Base-by-base conservation (phyloP, 1,140 invertebrate species). In the Dendrolimus punctatus region DNA sequence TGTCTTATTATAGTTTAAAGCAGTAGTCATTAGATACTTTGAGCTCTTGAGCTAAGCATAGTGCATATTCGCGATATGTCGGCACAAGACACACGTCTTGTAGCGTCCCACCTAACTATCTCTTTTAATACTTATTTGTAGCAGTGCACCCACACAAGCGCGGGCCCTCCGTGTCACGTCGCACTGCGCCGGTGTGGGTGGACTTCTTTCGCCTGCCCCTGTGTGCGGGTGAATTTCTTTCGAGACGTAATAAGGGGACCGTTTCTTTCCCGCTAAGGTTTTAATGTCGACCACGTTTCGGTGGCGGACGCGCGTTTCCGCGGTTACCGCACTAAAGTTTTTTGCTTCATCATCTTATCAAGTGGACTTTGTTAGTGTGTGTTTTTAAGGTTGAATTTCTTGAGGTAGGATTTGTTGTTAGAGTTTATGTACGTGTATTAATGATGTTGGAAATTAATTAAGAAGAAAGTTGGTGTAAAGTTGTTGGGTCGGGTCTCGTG, bases 221-320 rank as follows among this genome's bases (percentile, higher is more conserved):
- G 81, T 85, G 82, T 81, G 82, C 74, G 76, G 61, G 75, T 51
- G 79, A 81, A 83, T 85, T 85, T 85, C 82, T 85, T 85, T 85
- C 79, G 82, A 85, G 82, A 85, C 80, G 80, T 85, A 85, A 85
- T 85, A 85, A 85, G 82, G 82, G 82, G 80, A 85, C 80, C 68
- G 77, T 85, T 85, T 84, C 79, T 84, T 85, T 81, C 82, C 80
- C 82, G 77, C 80, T 79, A 82, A 85, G 82, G 82, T 85, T 84
- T 85, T 85, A 85, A 85, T 85, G 82, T 84, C 77, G 82, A 83
- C 79, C 82, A 83, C 80, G 82, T 72, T 85, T 82, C 75, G 79
- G 82, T 72, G 73, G 79, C 76, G 80, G 63, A 76, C 82, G 82
- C 80, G 79, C 69, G 69, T 76, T 66, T 67, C 66, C 66, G 77